Percentiles rank a stretch among this genome's conserved stretches.
These are phyloP conservation scores for Myzus persicae DNA, from an alignment of 1,140 invertebrate species.

Conservation along the genomic window DNA sequence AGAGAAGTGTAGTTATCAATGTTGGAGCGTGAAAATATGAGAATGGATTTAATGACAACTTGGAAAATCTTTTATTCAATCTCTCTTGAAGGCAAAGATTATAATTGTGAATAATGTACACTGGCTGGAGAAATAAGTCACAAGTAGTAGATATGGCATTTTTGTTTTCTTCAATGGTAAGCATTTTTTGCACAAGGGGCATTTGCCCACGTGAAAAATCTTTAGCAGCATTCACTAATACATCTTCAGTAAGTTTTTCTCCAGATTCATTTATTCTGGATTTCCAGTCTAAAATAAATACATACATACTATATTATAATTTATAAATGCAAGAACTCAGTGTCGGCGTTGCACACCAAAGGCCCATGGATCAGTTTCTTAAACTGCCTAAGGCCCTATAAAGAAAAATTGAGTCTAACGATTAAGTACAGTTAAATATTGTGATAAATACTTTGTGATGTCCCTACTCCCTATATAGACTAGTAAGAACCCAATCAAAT, in stretches of 20 bases:
- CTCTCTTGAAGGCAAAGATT: constrained; percentile 51
- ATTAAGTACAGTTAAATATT: too few species aligned
- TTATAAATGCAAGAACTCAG: too few species aligned
- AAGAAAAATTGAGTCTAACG: too few species aligned
- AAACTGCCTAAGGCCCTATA: too few species aligned
- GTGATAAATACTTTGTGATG: too few species aligned
- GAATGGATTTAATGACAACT: constrained; percentile 56
- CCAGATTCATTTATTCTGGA: constrained; percentile 67
- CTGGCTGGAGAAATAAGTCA: constrained; percentile 67
- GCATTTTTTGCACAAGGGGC: constrained; percentile 72
- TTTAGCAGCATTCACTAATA: constrained; percentile 80
- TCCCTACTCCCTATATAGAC: too few species aligned
- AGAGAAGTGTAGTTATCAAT: constrained; percentile 62
- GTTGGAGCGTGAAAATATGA: constrained; percentile 59
- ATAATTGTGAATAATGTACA: constrained; percentile 59
- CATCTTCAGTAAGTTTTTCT: constrained; percentile 80
- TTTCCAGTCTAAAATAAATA: constrained; percentile 62
- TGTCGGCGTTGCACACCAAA: too few species aligned
- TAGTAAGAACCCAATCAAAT: too few species aligned
- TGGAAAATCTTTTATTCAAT: constrained; percentile 50
- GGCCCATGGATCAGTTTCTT: too few species aligned
- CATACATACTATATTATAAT: neutral
- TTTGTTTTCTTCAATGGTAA: constrained; percentile 66
- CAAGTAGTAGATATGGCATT: constrained; percentile 68
- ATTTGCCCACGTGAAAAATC: constrained; percentile 80